Conservation (phyloP, 2,113 vertebrate species). For the Nettapus auritus region DNA sequence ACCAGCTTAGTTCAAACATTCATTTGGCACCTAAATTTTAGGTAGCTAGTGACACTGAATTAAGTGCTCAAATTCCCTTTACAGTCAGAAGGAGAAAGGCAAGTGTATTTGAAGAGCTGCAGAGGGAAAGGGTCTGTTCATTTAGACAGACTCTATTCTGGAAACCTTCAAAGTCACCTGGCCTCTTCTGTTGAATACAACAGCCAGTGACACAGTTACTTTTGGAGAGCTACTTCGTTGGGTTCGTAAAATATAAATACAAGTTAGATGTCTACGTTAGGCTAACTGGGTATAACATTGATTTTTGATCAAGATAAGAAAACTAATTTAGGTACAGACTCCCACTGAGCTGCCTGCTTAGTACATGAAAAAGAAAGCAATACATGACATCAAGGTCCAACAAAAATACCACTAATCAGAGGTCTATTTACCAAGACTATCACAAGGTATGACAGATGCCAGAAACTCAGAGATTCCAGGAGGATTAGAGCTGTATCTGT, state of each 20-base stretch:
- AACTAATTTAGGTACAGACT: conserved; percentile 19
- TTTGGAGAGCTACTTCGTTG: not conserved
- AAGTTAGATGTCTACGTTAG: not conserved
- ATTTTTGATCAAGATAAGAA: conserved; percentile 28
- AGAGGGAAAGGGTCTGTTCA: not conserved
- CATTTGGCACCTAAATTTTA: conserved; percentile 12
- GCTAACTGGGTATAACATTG: conserved; percentile 5
- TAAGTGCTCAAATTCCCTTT: conserved; percentile 28
- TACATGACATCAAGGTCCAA: conserved; percentile 25
- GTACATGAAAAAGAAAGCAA: conserved; percentile 5
- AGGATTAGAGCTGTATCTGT: not conserved
- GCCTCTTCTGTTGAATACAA: not conserved
- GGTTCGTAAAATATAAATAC: not conserved
- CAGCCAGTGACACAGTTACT: not conserved
- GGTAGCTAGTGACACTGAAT: not conserved
- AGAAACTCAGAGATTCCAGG: conserved; percentile 40
- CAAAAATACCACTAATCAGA: conserved; percentile 35
- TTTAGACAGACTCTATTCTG: not conserved
- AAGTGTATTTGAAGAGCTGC: conserved; percentile 33
- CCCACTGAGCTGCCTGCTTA: not conserved
- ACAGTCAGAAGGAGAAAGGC: conserved; percentile 35
- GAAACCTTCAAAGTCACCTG: conserved; percentile 35
- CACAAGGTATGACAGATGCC: conserved; percentile 38
- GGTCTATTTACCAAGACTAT: conserved; percentile 42
- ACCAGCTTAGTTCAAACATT: not conserved